A percentile compares a stretch with the other conserved stretches of the same genome.
These are phyloP conservation scores for Tetrapedia diversipes DNA, from an alignment of 2,888 invertebrate genomes.

Conservation along the genomic window DNA sequence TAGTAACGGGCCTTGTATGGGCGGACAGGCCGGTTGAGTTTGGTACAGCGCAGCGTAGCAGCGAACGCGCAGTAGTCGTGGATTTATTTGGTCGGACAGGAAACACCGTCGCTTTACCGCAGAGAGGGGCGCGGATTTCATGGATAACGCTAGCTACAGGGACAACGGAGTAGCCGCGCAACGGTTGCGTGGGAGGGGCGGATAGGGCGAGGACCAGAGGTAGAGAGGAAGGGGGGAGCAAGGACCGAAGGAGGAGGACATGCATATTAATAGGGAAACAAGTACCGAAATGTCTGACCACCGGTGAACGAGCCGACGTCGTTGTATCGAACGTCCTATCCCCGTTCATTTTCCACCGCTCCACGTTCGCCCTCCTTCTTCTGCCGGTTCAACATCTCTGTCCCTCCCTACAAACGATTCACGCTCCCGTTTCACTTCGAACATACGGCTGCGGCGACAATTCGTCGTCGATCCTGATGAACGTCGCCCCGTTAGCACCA, in stretches of 20 bases:
- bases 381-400: not conserved
- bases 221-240: conserved; percentile 39
- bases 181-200: conserved; percentile 30
- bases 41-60: conserved; percentile 44
- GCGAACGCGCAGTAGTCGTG: conserved; percentile 71
- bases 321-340: conserved; percentile 70
- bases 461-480: conserved; percentile 58
- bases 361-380: conserved; percentile 4
- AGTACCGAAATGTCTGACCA: conserved; percentile 77
- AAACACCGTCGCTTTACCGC: conserved; percentile 76
- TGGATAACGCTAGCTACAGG: conserved; percentile 57
- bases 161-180: conserved; percentile 33
- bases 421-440: conserved; percentile 62
- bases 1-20: conserved; percentile 78
- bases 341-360: conserved; percentile 20
- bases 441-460: conserved; percentile 54
- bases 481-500: conserved; percentile 51
- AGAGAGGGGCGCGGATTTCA: conserved; percentile 68
- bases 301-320: conserved; percentile 71
- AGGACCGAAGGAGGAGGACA: conserved; percentile 72
- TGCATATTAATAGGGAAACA: conserved; percentile 79
- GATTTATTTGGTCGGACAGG: conserved; percentile 80
- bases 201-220: conserved; percentile 24
- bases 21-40: conserved; percentile 73
- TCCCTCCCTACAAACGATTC: conserved; percentile 14